A percentile compares a stretch with the other conserved stretches of the same genome.
phyloP scores from a whole-genome alignment of 2,888 invertebrate species.

The Tromatobia lineatoria region DNA sequence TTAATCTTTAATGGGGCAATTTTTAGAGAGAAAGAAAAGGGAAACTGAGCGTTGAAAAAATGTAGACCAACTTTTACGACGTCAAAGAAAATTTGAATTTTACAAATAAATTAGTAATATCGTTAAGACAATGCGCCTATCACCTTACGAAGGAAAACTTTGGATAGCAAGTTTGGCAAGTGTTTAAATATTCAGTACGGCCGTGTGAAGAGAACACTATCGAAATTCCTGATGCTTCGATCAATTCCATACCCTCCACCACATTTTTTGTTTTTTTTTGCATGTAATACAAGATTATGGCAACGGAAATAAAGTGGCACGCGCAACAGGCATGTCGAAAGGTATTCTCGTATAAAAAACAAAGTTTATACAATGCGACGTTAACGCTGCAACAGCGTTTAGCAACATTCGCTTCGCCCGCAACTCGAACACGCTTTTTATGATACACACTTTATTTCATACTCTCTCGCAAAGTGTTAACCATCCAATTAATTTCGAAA shows the following conservation, averaged over 20 bases:
- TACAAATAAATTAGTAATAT: not conserved
- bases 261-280: not conserved
- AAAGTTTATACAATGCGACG: conserved; percentile 17
- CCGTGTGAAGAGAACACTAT: conserved; percentile 18
- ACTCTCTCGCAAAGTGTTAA: not conserved
- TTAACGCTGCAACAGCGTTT: conserved; percentile 18
- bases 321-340: conserved; percentile 44
- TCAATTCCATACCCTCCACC: conserved; percentile 59
- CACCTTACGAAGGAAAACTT: conserved; percentile 53
- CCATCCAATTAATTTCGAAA: too few species aligned
- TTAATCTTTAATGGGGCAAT: not conserved
- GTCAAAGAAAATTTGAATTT: not conserved
- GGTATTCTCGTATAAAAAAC: conserved; percentile 45
- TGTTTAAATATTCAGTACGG: conserved; percentile 12
- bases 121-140: conserved; percentile 2
- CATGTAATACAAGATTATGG: conserved; percentile 55
- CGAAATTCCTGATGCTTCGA: conserved; percentile 64
- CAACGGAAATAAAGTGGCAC: conserved; percentile 60
- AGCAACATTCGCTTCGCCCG: conserved; percentile 29
- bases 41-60: not conserved
- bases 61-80: not conserved
- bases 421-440: conserved; percentile 10
- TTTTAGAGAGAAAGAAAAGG: not conserved
- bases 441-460: conserved; percentile 19
- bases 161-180: conserved; percentile 57